Conservation (phyloP, 1,140 invertebrate species). For the Bombus ignitus region DNA sequence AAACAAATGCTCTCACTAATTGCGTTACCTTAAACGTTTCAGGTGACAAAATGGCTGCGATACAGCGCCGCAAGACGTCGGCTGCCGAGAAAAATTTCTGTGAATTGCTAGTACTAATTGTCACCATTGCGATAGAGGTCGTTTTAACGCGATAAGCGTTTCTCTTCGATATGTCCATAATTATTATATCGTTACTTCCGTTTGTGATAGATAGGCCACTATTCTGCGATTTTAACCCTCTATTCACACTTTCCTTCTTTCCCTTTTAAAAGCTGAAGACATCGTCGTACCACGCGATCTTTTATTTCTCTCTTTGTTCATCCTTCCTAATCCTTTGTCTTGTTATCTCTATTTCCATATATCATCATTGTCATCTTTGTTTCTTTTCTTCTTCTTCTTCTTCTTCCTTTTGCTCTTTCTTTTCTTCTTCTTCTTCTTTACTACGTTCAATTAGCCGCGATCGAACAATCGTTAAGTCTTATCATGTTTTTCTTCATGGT, state of each 20-base stretch:
- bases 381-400: not conserved
- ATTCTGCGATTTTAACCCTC: conserved; percentile 54
- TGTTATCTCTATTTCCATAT: not conserved
- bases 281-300: conserved; percentile 7
- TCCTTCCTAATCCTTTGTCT: not conserved
- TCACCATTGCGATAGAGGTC: conserved; percentile 72
- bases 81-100: conserved; percentile 69
- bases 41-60: conserved; percentile 83
- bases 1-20: not conserved
- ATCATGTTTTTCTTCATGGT: not conserved
- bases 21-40: conserved; percentile 66
- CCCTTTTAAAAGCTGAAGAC: conserved; percentile 14
- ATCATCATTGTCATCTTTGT: not conserved
- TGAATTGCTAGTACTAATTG: conserved; percentile 72
- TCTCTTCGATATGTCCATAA: conserved; percentile 77
- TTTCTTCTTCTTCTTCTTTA: too few relatives aligned
- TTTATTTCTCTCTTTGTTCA: not conserved
- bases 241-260: conserved; percentile 26
- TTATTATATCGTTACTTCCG: conserved; percentile 76
- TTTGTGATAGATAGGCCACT: conserved; percentile 77
- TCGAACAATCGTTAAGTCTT: conserved; percentile 1
- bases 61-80: conserved; percentile 82
- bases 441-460: not conserved
- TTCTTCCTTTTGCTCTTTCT: not conserved
- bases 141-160: conserved; percentile 80